Evolutionary conservation across 2,113 vertebrate species (phyloP).

Genomic region (Abramis brama): DNA sequence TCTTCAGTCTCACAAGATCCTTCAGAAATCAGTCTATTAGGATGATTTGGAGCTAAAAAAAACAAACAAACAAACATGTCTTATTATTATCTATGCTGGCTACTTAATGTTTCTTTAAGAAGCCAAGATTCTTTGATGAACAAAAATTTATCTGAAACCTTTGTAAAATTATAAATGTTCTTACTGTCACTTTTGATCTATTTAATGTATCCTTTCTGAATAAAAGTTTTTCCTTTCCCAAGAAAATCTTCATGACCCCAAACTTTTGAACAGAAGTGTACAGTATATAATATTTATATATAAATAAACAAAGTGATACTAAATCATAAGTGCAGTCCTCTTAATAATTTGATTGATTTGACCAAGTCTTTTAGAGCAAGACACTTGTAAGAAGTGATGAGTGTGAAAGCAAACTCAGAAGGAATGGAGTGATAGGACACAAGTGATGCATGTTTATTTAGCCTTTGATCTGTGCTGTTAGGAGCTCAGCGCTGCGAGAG

Average conservation of each 20-base stretch:
- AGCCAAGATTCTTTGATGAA: not conserved
- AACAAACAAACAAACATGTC: not conserved
- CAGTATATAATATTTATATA: not conserved
- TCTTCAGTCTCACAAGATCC: not conserved
- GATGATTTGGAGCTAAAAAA: not conserved
- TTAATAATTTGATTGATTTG: not conserved
- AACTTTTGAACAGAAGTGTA: not conserved
- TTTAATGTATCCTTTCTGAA: not conserved
- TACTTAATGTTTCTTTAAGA: too few relatives aligned
- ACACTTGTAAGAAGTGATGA: not conserved
- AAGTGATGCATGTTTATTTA: conserved; percentile 23
- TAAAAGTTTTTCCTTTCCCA: not conserved
- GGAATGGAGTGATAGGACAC: not conserved
- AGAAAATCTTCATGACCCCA: not conserved
- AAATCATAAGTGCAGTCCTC: not conserved
- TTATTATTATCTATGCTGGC: not conserved
- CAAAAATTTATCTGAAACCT: not conserved
- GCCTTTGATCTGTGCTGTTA: conserved; percentile 31
- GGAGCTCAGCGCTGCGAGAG: not conserved
- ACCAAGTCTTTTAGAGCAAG: not conserved
- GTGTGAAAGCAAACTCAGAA: not conserved
- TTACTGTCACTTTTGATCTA: not conserved
- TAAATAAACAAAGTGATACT: not conserved
- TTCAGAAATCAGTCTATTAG: not conserved
- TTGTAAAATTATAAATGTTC: not conserved